Evolutionary conservation across 2,888 invertebrate species (phyloP).

Genomic region (Carpatolechia fugitivella): DNA sequence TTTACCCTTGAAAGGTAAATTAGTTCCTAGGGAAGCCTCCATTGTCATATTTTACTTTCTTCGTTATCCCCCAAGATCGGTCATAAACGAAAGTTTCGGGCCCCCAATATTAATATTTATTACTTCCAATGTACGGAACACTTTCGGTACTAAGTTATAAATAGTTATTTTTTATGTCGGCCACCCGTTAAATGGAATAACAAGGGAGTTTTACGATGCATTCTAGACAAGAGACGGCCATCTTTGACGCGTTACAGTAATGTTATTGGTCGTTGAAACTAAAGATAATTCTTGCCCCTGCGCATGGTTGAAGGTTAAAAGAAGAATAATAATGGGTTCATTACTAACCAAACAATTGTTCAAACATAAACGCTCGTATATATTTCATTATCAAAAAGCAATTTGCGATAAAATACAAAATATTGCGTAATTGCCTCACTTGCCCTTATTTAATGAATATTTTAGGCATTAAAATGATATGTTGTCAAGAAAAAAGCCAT

Average conservation of each 20-base stretch:
- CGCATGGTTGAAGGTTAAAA: not conserved
- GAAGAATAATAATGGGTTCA: too few relatives aligned
- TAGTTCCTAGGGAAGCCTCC: constrained; percentile 40
- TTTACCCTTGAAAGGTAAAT: constrained; percentile 39
- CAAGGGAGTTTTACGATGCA: constrained; percentile 52
- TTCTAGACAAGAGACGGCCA: constrained; percentile 37
- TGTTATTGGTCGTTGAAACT: constrained; percentile 38
- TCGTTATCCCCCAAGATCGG: constrained; percentile 41
- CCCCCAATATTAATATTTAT: constrained; percentile 69
- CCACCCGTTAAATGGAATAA: constrained; percentile 67
- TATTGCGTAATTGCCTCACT: constrained; percentile 9
- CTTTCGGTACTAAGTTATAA: constrained; percentile 63
- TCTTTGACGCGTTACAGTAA: constrained; percentile 39
- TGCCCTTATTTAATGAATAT: constrained; percentile 20
- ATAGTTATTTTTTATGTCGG: constrained; percentile 65
- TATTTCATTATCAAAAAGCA: too few relatives aligned
- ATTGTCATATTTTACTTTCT: constrained; percentile 47
- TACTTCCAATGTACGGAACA: constrained; percentile 57
- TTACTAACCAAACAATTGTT: too few relatives aligned
- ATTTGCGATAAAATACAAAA: not conserved
- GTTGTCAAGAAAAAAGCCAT: constrained; percentile 38
- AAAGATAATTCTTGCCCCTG: constrained; percentile 24
- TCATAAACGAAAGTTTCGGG: constrained; percentile 63
- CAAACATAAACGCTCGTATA: too few relatives aligned
- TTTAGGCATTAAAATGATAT: constrained; percentile 38